Base-by-base conservation (phyloP, 2,888 invertebrate genomes). In the Sphinx pinastri region DNA sequence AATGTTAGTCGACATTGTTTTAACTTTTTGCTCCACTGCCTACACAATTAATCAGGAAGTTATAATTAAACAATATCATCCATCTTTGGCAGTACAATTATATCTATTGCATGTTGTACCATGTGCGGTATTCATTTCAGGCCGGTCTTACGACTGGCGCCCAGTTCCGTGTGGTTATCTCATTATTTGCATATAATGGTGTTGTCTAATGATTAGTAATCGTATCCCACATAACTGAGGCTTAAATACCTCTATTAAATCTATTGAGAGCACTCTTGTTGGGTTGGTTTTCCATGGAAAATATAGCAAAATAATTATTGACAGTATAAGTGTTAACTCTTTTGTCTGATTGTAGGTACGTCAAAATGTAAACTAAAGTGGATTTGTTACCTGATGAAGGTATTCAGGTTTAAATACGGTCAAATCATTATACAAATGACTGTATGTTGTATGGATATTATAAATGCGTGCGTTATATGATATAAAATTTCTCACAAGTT, bases 131-230 rank as follows among this genome's bases (percentile, higher is more conserved):
- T 81, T 82, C 76, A 73, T 79, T 80, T 77, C 74, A 69, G 77
- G 83, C 84, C 77, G 79, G 85, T 87, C 78, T 54, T 73, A 71
- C 73, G 74, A 71, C 47, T 68, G 84, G 84, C 83, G 82, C 84
- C 82, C 19, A 68, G 71, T 86, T 84, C 84, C 84, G 85, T 77
- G 81, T 72, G 74, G 73, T 81, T 79, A 84, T 87, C 81, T 81
- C 79, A 77, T 79, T 79, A 88, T 88, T 88, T 79, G 79, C 88
- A 87, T 88, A 84, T 85, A 87, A 86, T 87, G 77, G 82, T 74
- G 57, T 58, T 70, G 70, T 70, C 38, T 67, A 59, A 70, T 25
- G 67, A 58, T 31, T 70, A 55, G 72, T 75, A 70, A 75, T 77
- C 76, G 78, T 76, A 77, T 77, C 19, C 58, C 59, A 70, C 52